A percentile compares a stretch with the other conserved stretches of the same genome.
phyloP scores from a whole-genome alignment of 2,797 vertebrate species.

The Anguilla megastoma region DNA sequence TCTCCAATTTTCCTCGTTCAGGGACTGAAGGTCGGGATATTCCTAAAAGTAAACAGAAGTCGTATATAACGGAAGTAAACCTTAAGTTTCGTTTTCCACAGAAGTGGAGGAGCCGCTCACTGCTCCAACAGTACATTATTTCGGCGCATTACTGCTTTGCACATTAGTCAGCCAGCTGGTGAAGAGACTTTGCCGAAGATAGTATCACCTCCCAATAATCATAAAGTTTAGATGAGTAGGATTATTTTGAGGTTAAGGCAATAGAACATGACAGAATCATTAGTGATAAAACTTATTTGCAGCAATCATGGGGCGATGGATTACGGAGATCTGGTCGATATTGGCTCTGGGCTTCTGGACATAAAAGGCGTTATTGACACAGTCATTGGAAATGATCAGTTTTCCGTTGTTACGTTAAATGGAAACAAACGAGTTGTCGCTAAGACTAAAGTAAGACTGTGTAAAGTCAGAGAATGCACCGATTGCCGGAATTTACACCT shows the following conservation, averaged over 20 bases:
- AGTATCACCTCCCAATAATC: not conserved
- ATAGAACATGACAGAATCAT: slow-evolving; percentile 25
- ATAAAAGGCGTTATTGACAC: slow-evolving; percentile 30
- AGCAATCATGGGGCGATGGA: slow-evolving; percentile 38
- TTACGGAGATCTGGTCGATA: slow-evolving; percentile 38
- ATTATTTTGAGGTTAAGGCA: not conserved
- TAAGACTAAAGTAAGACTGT: slow-evolving; percentile 40
- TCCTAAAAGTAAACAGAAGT: too few relatives aligned
- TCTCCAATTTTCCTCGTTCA: not conserved
- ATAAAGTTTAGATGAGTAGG: not conserved
- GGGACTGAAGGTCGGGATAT: not conserved
- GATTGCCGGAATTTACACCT: slow-evolving; percentile 43
- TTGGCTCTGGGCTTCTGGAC: slow-evolving; percentile 16
- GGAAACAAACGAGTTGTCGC: slow-evolving; percentile 32
- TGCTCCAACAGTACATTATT: too few relatives aligned
- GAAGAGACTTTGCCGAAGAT: not conserved
- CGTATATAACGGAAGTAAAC: not conserved
- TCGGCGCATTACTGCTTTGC: not conserved
- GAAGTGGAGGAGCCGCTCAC: not conserved
- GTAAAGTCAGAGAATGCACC: slow-evolving; percentile 27
- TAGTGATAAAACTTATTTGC: slow-evolving; percentile 44
- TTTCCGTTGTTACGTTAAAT: slow-evolving; percentile 18
- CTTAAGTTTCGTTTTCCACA: not conserved
- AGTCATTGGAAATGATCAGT: slow-evolving; percentile 10
- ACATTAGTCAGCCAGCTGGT: not conserved